Evolutionary conservation across 2,797 vertebrate genomes (phyloP), one percentile per base, ranked within the genome.

Genomic region (Pipistrellus pipistrellus): DNA sequence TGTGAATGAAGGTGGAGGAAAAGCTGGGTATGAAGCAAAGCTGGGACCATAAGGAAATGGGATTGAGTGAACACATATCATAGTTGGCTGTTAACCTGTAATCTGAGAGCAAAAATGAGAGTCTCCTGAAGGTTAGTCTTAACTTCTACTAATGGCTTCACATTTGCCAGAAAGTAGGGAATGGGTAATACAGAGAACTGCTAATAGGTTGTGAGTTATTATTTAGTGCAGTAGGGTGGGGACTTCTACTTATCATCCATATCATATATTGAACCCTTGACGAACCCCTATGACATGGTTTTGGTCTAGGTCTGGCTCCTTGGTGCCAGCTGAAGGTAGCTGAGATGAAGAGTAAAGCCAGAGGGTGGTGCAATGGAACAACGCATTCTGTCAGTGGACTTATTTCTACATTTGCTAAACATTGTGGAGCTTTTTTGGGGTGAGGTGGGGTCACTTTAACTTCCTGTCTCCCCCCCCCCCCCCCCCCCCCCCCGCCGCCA

Each of bases 161-260:
- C 92, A 38, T 95, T 90, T 95, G 80, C 75, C 88, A 75, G 90
- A 57, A 96, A 95, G 55, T 62, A 89, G 64, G 51, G 73, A 81
- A 91, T 94, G 95, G 95, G 92, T 95, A 95, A 93, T 80, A 15
- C 12, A 83, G 92, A 95, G 88, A 77, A 87, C 76, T 93, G 53
- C 91, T 90, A 91, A 92, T 91, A 90, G 59, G n/a, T 55, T 73
- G 53, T 95, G 93, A 95, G 95, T 94, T 93, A 92, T 87, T 95
- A 55, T 73, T 96, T 93, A 80, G 46, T 41, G 78, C 72, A 68
- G 20, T 27, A 48, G 77, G 30, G 17, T 93, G 55, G 91, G 44
- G 35, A n/a, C 51, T 72, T 92, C 83, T 71, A 44, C 44, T 85
- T 87, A 41, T 30, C 8, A 17, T 88, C 8, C 3, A 14, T 62